A percentile compares a stretch with the other conserved stretches of the same genome.
These are phyloP conservation scores for Acholoe squamosa DNA, from an alignment of 2,888 invertebrate species.

Conservation along the genomic window DNA sequence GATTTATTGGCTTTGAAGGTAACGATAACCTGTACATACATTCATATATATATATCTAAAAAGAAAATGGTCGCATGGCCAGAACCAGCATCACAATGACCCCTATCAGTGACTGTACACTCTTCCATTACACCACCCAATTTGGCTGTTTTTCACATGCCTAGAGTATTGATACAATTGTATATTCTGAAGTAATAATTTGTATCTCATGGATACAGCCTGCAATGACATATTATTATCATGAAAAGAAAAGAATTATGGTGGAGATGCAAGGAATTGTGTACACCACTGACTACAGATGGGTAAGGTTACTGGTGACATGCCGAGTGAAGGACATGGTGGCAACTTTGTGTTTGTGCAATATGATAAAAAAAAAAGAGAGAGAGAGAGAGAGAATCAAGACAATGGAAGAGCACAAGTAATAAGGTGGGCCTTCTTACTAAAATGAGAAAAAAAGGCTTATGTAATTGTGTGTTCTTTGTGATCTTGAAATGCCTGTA, in stretches of 20 bases:
- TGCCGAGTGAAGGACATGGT: conserved; percentile 15
- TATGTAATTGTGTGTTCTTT: conserved; percentile 25
- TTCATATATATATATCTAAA: not conserved
- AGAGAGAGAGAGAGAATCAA: not conserved
- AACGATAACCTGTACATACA: not conserved
- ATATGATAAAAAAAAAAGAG: not conserved
- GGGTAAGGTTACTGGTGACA: conserved; percentile 36
- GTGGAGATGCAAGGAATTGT: not conserved
- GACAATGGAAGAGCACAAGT: not conserved
- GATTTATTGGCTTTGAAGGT: not conserved
- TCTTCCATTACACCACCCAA: not conserved
- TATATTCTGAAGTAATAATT: not conserved
- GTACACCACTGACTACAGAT: not conserved
- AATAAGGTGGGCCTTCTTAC: not conserved
- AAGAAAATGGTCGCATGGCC: not conserved
- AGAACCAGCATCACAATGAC: not conserved
- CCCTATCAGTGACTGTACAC: not conserved
- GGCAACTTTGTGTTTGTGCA: conserved; percentile 56
- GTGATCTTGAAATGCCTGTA: conserved; percentile 1
- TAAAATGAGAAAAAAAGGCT: not conserved
- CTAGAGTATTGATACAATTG: not conserved
- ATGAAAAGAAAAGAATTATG: not conserved
- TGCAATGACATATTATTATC: not conserved
- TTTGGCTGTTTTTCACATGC: not conserved
- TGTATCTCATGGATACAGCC: not conserved